Base-by-base conservation (phyloP, 1,140 invertebrate species). In the Zaprionus inermis region DNA sequence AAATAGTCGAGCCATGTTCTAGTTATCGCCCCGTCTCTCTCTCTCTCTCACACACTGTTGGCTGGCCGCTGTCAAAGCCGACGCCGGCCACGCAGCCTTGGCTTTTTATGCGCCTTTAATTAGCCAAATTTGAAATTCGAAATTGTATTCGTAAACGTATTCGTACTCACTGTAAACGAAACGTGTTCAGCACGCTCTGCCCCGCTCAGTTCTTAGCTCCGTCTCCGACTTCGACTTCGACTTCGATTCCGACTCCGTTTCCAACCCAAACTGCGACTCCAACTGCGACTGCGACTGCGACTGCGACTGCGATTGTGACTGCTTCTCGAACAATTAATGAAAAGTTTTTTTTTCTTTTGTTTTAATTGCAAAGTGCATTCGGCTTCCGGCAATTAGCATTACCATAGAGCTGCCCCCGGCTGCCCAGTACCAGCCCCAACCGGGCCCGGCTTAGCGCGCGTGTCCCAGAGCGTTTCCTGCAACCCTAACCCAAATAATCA, bases 341-440 rank as follows among this genome's bases (percentile, higher is more conserved):
- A 86, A 86, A 85, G 81, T 57, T 67, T 51, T 67, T 46, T 34
- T 30, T 44, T 57, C 51, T 46, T 34, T 30, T 41, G 18, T 54
- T 88, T 80, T 88, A 89, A 88, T 89, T 89, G 83, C 84, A 89
- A 86, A 78, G 79, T 88, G 83, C 83, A 88, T 80, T 86, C 61
- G 82, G 76, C 82, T 86, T 86, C 82, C 82, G 82, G 82, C 83
- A 79, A 86, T 86, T 86, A 86, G 16, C 18, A 46, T 22, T 49
- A 49, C 18, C 44, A 49, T 49, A 49, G 44, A 46, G 44, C 44
- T 11, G 7, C n/a, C n/a, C n/a, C n/a, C n/a, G 16, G 4, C n/a
- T 18, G 9, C 44, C 10, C 44, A 5, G 16, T 49, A 18, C 11
- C 18, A 49, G 44, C 10, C 9, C 16, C 16, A 46, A 7, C 3